These are phyloP conservation scores for Nipponacmea schrenckii DNA, from an alignment of 2,888 invertebrate species.

Conservation along the genomic window DNA sequence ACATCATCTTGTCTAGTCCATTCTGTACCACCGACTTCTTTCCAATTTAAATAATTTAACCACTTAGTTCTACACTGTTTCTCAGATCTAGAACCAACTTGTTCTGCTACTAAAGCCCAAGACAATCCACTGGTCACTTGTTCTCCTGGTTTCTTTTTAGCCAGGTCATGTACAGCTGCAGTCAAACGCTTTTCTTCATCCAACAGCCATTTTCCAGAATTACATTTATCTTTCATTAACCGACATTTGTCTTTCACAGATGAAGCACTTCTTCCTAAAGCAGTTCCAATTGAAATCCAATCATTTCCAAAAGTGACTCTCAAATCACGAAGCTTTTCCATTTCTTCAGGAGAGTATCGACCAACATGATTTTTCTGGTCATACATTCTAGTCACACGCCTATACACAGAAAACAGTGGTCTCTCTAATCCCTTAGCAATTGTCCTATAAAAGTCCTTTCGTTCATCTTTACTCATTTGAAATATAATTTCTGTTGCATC, in stretches of 20 bases:
- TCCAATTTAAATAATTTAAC: constrained; percentile 71
- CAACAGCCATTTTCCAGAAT: constrained; percentile 69
- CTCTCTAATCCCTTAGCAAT: constrained; percentile 68
- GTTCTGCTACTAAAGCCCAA: constrained; percentile 68
- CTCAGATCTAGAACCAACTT: constrained; percentile 69
- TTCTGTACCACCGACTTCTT: constrained; percentile 68
- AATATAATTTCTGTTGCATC: constrained; percentile 69
- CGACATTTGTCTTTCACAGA: constrained; percentile 71
- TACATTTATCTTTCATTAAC: constrained; percentile 69
- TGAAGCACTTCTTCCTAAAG: constrained; percentile 69
- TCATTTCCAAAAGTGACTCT: constrained; percentile 68
- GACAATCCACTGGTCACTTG: constrained; percentile 66
- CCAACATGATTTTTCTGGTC: constrained; percentile 70
- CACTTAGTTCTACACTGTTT: constrained; percentile 71
- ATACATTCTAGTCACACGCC: constrained; percentile 70
- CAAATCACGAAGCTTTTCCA: constrained; percentile 67
- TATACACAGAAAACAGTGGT: constrained; percentile 69
- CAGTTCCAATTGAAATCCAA: constrained; percentile 69
- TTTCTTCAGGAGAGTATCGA: constrained; percentile 69
- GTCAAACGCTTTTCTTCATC: constrained; percentile 68
- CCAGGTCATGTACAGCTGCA: constrained; percentile 68
- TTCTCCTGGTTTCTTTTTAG: constrained; percentile 65
- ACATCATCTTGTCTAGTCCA: constrained; percentile 70
- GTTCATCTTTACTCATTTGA: constrained; percentile 69
- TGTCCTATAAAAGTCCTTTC: constrained; percentile 70